Base-by-base conservation (phyloP, 2,888 invertebrate genomes). In the Argyresthia goedartella region DNA sequence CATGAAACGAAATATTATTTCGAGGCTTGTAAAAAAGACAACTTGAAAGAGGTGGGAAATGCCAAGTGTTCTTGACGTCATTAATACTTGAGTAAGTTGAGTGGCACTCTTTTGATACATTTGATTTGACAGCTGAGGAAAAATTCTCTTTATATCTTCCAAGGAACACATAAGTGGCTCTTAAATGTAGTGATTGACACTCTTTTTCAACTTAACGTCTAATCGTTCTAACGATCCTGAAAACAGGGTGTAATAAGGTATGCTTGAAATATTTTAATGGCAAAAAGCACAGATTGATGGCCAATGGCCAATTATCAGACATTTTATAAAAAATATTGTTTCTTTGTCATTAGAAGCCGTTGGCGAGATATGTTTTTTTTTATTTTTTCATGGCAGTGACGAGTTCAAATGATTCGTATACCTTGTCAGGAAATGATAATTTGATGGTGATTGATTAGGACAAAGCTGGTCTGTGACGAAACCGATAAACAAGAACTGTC, bases 41-140 rank as follows among this genome's bases (percentile, higher is more conserved):
- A 25, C 6, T 25, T 25, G 66, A 71, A 59, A 64, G 60, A 60
- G 61, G 64, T 69, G 61, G 69, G 70, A 64, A 62, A 52, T 44
- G 61, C 55, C 71, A 73, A 57, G 60, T 73, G 73, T 68, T 56
- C 60, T 56, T 66, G 55, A 57, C 62, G 57, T 58, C 59, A 62
- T 74, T 69, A 77, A 71, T 66, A 69, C 62, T 64, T 68, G 67
- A 74, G 64, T 13, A 11, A 50, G 25, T 10, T n/a, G n/a, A 9
- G 39, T 72, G 76, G 73, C 76, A 76, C 70, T 68, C 63, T 74
- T 81, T 81, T 81, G 73, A 79, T 75, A 67, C 63, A 73, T 72
- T 70, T 66, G 58, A 60, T 57, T 52, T 56, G 54, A 56, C 56
- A 55, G 61, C 14, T 36, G 62, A 63, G 60, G 59, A 61, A 57